Conservation (phyloP, 2,797 vertebrate genomes). For the Pseudotriccus pelzelni region DNA sequence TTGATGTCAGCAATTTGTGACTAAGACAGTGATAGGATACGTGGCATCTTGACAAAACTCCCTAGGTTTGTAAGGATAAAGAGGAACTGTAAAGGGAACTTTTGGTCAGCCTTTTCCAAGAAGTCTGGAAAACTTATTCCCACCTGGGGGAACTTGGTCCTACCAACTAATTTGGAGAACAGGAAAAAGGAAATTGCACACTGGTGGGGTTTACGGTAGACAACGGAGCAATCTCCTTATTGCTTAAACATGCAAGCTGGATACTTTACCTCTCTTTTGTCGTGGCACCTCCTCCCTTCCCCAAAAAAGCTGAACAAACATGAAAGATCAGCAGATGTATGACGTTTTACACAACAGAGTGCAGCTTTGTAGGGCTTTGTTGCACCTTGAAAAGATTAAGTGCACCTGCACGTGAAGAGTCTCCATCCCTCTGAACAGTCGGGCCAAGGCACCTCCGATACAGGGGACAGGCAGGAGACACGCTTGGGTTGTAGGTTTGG, state of each 20-base stretch:
- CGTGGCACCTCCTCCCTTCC: neutral
- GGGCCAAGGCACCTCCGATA: neutral
- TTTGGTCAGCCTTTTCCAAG: slow-evolving; percentile 9
- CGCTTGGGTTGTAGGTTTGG: neutral
- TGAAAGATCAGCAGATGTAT: slow-evolving; percentile 46
- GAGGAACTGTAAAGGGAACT: neutral
- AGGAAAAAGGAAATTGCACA: slow-evolving; percentile 80
- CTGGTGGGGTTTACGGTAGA: slow-evolving; percentile 59
- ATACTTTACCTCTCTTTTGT: slow-evolving; percentile 39
- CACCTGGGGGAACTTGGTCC: slow-evolving; percentile 62
- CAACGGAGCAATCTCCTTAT: slow-evolving; percentile 67
- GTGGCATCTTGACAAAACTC: neutral
- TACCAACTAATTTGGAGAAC: slow-evolving; percentile 72
- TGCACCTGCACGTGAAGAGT: slow-evolving; percentile 71
- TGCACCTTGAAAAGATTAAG: slow-evolving; percentile 77
- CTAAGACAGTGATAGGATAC: neutral
- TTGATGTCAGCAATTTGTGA: neutral
- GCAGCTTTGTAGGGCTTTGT: slow-evolving; percentile 58
- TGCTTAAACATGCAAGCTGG: slow-evolving; percentile 66
- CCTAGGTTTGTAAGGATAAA: neutral
- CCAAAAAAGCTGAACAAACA: slow-evolving; percentile 47
- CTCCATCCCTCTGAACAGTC: neutral
- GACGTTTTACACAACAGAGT: slow-evolving; percentile 41
- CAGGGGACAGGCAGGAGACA: neutral
- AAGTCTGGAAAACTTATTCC: slow-evolving; percentile 54